Percentiles rank a stretch among this genome's conserved stretches.
phyloP scores from a whole-genome alignment of 2,888 invertebrate genomes.

The Pocota personata region DNA sequence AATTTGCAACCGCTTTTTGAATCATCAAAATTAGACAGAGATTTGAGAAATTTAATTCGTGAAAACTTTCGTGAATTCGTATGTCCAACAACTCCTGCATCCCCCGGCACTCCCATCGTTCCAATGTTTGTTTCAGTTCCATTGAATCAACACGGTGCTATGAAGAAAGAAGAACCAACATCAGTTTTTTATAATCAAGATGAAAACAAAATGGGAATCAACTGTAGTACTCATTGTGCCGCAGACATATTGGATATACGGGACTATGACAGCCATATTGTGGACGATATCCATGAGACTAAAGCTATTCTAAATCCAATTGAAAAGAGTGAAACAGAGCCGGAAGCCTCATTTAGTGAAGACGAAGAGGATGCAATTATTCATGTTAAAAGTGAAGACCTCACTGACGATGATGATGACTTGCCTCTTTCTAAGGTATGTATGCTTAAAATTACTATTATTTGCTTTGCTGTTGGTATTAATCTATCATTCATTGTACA shows the following conservation, averaged over 20 bases:
- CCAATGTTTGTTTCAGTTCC: slow-evolving; percentile 76
- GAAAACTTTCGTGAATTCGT: slow-evolving; percentile 96
- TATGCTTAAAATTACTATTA: slow-evolving; percentile 79
- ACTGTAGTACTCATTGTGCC: neutral
- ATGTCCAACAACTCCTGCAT: slow-evolving; percentile 72
- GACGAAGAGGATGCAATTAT: slow-evolving; percentile 86
- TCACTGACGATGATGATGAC: slow-evolving; percentile 86
- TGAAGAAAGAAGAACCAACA: slow-evolving; percentile 78
- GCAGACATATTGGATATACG: slow-evolving; percentile 72
- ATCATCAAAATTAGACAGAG: slow-evolving; percentile 86
- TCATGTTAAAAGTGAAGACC: slow-evolving; percentile 80
- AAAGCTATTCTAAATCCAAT: slow-evolving; percentile 74
- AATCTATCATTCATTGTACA: no score
- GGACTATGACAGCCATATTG: slow-evolving; percentile 16
- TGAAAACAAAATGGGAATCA: slow-evolving; percentile 37
- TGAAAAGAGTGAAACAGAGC: slow-evolving; percentile 80
- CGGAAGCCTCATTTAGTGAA: slow-evolving; percentile 79
- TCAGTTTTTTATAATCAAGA: slow-evolving; percentile 47
- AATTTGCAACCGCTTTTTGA: slow-evolving; percentile 86
- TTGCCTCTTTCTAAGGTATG: slow-evolving; percentile 90
- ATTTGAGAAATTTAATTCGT: slow-evolving; percentile 89
- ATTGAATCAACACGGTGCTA: slow-evolving; percentile 77
- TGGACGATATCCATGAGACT: slow-evolving; percentile 74
- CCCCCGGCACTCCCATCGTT: slow-evolving; percentile 75
- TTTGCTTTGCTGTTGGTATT: no score